phyloP scores from a whole-genome alignment of 2,888 invertebrate genomes.

The Trissolcus brochymenae region DNA sequence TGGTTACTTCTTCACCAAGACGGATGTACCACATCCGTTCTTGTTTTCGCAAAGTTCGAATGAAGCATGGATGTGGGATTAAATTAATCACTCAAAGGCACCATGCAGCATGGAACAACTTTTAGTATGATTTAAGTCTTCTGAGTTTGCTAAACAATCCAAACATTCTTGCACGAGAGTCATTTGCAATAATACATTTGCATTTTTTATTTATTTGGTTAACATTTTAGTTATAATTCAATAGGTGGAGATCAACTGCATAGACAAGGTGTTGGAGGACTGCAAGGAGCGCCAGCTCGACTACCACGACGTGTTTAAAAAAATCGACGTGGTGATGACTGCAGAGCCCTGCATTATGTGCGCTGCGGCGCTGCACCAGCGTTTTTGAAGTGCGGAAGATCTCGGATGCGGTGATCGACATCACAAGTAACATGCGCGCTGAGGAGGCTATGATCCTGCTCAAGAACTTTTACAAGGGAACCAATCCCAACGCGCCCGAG shows the following conservation, averaged over 20 bases:
- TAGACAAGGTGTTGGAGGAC: slow-evolving; percentile 85
- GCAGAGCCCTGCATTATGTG: slow-evolving; percentile 99
- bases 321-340: slow-evolving; percentile 89
- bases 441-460: slow-evolving; percentile 91
- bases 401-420: slow-evolving; percentile 78
- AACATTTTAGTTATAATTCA: no score
- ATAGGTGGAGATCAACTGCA: slow-evolving; percentile 97
- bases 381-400: slow-evolving; percentile 88
- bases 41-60: no score
- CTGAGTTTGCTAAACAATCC: no score
- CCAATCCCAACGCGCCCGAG: slow-evolving; percentile 91
- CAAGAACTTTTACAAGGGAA: slow-evolving; percentile 95
- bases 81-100: no score
- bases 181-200: no score
- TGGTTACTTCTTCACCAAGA: no score
- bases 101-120: no score
- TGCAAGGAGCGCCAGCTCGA: slow-evolving; percentile 80
- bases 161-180: no score
- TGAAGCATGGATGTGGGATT: no score
- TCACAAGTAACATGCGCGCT: slow-evolving; percentile 83
- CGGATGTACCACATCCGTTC: no score
- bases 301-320: slow-evolving; percentile 79
- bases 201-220: no score
- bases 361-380: slow-evolving; percentile 88
- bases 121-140: no score